phyloP scores from a whole-genome alignment of 2,888 invertebrate genomes.

The Hypercompe scribonia region DNA sequence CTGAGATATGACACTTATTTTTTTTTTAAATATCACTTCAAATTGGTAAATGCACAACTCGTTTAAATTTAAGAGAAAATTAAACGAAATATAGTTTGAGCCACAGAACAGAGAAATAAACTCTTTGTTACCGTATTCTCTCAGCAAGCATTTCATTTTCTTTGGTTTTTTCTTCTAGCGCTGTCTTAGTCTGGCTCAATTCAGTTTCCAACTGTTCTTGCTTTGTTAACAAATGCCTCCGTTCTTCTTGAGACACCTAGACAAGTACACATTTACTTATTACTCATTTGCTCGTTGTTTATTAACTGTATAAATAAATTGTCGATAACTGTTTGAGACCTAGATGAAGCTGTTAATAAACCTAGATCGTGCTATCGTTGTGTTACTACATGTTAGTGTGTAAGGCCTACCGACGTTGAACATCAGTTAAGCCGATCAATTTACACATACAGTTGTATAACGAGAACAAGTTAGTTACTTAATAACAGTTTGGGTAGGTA shows the following conservation, averaged over 20 bases:
- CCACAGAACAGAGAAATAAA: too few relatives aligned
- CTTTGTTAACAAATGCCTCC: conserved; percentile 90
- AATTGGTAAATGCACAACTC: too few relatives aligned
- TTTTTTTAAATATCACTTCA: too few relatives aligned
- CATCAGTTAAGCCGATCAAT: neutral
- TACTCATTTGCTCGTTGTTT: neutral
- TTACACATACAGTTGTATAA: neutral
- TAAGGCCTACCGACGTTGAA: neutral
- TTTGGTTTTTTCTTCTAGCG: conserved; percentile 87
- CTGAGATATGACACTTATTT: too few relatives aligned
- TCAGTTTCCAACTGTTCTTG: conserved; percentile 93
- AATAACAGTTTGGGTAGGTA: too few relatives aligned
- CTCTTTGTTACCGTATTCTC: conserved; percentile 85
- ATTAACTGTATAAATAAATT: neutral
- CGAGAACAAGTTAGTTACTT: neutral
- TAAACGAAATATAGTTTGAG: too few relatives aligned
- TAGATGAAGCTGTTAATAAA: too few relatives aligned
- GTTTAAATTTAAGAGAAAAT: too few relatives aligned
- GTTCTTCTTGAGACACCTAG: conserved; percentile 91
- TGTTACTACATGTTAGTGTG: too few relatives aligned
- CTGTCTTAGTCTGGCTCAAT: conserved; percentile 88
- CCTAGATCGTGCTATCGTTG: too few relatives aligned
- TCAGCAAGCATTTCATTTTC: conserved; percentile 90
- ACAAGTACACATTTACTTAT: neutral
- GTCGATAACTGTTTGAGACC: too few relatives aligned